phyloP scores from a whole-genome alignment of 2,888 invertebrate genomes.

The Drosophila lutescens region DNA sequence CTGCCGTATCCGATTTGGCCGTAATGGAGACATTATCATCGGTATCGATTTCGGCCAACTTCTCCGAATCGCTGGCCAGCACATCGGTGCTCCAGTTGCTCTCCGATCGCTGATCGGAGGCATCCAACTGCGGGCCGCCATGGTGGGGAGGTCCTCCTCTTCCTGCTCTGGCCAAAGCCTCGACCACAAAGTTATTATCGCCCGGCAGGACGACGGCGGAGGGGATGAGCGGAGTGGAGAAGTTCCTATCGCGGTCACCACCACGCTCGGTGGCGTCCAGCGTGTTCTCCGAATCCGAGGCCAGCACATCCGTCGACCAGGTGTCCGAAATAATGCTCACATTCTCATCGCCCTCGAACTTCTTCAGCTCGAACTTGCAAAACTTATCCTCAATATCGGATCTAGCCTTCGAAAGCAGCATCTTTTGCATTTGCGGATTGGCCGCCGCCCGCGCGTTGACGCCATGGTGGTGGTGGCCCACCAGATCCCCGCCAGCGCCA shows the following conservation, averaged over 20 bases:
- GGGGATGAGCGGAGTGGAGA: slow-evolving; percentile 85
- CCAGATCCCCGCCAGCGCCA: slow-evolving; percentile 89
- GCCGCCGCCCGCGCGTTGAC: slow-evolving; percentile 51
- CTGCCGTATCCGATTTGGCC: slow-evolving; percentile 88
- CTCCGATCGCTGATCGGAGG: slow-evolving; percentile 97
- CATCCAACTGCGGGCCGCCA: slow-evolving; percentile 86
- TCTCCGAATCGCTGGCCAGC: slow-evolving; percentile 95
- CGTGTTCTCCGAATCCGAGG: slow-evolving; percentile 96
- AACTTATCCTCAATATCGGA: slow-evolving; percentile 99
- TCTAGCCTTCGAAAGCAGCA: slow-evolving; percentile 90
- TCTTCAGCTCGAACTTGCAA: slow-evolving; percentile 98
- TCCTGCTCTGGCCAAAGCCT: slow-evolving; percentile 75
- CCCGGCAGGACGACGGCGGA: slow-evolving; percentile 84
- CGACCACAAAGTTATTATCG: slow-evolving; percentile 83
- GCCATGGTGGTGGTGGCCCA: slow-evolving; percentile 83
- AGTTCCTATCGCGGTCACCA: slow-evolving; percentile 86
- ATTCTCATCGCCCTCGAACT: slow-evolving; percentile 95
- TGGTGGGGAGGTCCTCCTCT: background rate
- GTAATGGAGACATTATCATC: slow-evolving; percentile 88
- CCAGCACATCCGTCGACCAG: slow-evolving; percentile 99
- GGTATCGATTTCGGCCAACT: slow-evolving; percentile 92
- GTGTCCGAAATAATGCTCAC: slow-evolving; percentile 98
- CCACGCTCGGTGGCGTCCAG: slow-evolving; percentile 87
- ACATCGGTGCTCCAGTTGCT: slow-evolving; percentile 99
- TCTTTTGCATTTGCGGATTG: slow-evolving; percentile 87